phyloP scores from a whole-genome alignment of 2,113 vertebrate genomes.

The Phalacrocorax carbo region DNA sequence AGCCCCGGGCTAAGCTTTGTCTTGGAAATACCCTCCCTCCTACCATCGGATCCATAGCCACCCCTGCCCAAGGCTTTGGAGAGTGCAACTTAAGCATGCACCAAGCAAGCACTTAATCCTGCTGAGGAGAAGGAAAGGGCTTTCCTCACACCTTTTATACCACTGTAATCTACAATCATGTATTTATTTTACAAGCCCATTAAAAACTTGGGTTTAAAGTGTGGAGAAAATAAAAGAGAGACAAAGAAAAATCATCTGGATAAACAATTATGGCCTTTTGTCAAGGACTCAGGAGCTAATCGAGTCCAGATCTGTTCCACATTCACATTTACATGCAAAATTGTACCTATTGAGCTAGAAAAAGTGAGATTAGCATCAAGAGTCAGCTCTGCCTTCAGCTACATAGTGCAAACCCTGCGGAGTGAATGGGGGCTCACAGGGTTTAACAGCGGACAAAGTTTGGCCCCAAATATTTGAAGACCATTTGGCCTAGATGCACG shows the following conservation, averaged over 20 bases:
- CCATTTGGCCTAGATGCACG: not conserved
- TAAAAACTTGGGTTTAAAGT: conserved; percentile 27
- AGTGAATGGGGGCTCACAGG: not conserved
- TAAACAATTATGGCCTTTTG: conserved; percentile 58
- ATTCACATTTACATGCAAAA: conserved; percentile 50
- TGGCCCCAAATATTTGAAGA: not conserved
- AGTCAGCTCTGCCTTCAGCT: conserved; percentile 18
- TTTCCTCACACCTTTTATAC: conserved; percentile 4
- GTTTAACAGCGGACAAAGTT: not conserved
- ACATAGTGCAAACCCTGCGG: not conserved
- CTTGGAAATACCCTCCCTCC: conserved; percentile 34
- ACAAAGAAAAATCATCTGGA: conserved; percentile 57
- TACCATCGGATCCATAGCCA: not conserved
- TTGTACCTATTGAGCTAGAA: conserved; percentile 18
- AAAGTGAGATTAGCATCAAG: conserved; percentile 10
- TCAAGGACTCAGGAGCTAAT: conserved; percentile 54
- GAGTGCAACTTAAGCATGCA: not conserved
- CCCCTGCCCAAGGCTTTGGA: conserved; percentile 6
- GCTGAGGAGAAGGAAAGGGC: not conserved
- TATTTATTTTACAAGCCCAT: conserved; percentile 12
- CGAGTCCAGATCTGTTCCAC: conserved; percentile 55
- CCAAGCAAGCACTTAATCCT: not conserved
- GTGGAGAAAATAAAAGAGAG: not conserved
- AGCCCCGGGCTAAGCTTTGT: not conserved
- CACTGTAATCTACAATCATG: not conserved